Evolutionary conservation across 2,797 vertebrate species (phyloP), one percentile per base, ranked within the genome.

Genomic region (Euphonia xanthogaster): DNA sequence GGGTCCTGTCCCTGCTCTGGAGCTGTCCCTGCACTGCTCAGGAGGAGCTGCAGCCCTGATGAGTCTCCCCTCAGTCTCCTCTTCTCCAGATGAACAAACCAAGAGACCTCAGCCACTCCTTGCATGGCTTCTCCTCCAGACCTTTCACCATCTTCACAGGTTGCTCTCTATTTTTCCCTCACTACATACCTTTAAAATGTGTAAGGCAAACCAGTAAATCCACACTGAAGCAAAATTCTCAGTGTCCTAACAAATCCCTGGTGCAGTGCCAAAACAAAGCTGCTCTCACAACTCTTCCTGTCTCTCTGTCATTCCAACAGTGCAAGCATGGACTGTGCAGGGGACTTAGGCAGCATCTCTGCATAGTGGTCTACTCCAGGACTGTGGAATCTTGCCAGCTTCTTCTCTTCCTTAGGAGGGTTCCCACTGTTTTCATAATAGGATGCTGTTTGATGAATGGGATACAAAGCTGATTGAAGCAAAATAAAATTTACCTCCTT

Each of bases 11-110:
- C 31, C 19, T 37, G 42, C 40, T 42, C 40, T 42, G 40, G 40
- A 42, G 8, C 40, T 42, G 40, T 42, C 40, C 40, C 40, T 42
- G 40, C 0, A 1, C 45, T 53, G n/a, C 16, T 72, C 0, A 0
- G 6, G 17, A 66, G 39, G 25, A 73, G 7, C 22, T 62, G 55
- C 48, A 82, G 48, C 27, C 30, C 21, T 2, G 0, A 0, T 12
- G 33, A 79, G n/a, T 22, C 9, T 58, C 20, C 11, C 18, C 47
- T 80, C 53, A 73, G 25, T 13, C 61, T 53, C 35, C 21, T 30
- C 47, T 35, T 31, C 50, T 23, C 48, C 70, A 37, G 48, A 23
- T 75, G 28, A 44, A 50, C 15, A 62, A 54, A 42, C 3, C 62
- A 68, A 14, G 71, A 25, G 40, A 42, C 11, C 55, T 25, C 71